Evolutionary conservation across 2,888 invertebrate genomes (phyloP).

Genomic region (Synergus japonicus): DNA sequence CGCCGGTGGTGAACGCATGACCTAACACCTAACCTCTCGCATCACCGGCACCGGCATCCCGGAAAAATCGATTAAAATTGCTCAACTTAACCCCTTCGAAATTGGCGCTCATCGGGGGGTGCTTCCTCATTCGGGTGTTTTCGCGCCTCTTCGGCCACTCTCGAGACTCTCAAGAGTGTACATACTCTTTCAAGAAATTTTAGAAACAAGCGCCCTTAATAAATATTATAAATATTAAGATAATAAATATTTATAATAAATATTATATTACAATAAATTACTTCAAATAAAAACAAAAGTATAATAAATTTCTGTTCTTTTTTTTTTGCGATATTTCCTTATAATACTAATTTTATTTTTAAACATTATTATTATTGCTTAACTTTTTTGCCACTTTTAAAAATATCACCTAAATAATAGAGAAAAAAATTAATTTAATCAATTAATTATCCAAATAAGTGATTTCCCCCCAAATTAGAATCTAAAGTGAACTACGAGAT

Average conservation of each 20-base stretch:
- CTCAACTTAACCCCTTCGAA: conserved; percentile 2
- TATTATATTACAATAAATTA: too few relatives aligned
- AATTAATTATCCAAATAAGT: neutral
- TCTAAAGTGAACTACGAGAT: neutral
- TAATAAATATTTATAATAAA: too few relatives aligned
- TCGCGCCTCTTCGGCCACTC: neutral
- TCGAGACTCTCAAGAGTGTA: neutral
- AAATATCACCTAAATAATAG: too few relatives aligned
- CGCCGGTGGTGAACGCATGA: neutral
- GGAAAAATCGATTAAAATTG: neutral
- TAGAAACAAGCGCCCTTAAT: too few relatives aligned
- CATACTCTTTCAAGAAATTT: neutral
- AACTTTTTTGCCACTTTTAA: too few relatives aligned
- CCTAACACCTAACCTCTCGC: conserved; percentile 1
- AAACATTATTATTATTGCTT: too few relatives aligned
- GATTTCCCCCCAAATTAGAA: neutral
- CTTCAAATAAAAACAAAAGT: too few relatives aligned
- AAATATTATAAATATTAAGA: too few relatives aligned
- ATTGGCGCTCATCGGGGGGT: neutral
- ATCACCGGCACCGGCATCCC: conserved; percentile 7
- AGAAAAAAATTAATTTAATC: neutral
- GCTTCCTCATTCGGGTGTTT: neutral
- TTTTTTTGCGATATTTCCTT: too few relatives aligned
- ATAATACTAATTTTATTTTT: too few relatives aligned
- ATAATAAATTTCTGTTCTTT: too few relatives aligned